These are phyloP conservation scores for Atherinomorus stipes DNA, from an alignment of 2,113 vertebrate genomes.

Conservation along the genomic window DNA sequence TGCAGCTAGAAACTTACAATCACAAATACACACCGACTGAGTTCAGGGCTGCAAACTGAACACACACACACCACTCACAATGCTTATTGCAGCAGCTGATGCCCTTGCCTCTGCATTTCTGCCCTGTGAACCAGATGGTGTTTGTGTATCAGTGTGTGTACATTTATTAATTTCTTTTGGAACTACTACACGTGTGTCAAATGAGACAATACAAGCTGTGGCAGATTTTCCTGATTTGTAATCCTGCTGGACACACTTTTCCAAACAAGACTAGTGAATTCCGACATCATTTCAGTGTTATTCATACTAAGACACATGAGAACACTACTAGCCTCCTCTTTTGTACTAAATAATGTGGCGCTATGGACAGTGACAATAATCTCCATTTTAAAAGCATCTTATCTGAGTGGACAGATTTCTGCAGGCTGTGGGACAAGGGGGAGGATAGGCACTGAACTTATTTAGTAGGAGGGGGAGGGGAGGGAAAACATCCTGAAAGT, in stretches of 20 bases:
- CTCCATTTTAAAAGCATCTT: conserved; percentile 79
- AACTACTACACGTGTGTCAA: conserved; percentile 52
- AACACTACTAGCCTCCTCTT: conserved; percentile 33
- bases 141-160: conserved; percentile 19
- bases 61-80: conserved; percentile 37
- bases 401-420: conserved; percentile 79
- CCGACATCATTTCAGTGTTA: conserved; percentile 21
- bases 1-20: not conserved
- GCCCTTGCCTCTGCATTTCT: conserved; percentile 40
- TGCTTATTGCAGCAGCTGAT: conserved; percentile 65
- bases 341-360: conserved; percentile 70
- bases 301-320: conserved; percentile 21
- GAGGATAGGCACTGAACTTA: conserved; percentile 32
- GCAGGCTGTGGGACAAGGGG: conserved; percentile 67
- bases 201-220: conserved; percentile 51
- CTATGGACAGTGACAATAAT: conserved; percentile 75
- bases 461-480: conserved; percentile 61
- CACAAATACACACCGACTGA: conserved; percentile 10
- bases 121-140: conserved; percentile 68
- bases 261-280: conserved; percentile 18
- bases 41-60: conserved; percentile 37
- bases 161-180: conserved; percentile 7
- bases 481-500: conserved; percentile 58
- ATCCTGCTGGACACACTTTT: conserved; percentile 49
- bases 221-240: conserved; percentile 45